phyloP scores from a whole-genome alignment of 1,140 invertebrate species.

The Lycorma delicatula region DNA sequence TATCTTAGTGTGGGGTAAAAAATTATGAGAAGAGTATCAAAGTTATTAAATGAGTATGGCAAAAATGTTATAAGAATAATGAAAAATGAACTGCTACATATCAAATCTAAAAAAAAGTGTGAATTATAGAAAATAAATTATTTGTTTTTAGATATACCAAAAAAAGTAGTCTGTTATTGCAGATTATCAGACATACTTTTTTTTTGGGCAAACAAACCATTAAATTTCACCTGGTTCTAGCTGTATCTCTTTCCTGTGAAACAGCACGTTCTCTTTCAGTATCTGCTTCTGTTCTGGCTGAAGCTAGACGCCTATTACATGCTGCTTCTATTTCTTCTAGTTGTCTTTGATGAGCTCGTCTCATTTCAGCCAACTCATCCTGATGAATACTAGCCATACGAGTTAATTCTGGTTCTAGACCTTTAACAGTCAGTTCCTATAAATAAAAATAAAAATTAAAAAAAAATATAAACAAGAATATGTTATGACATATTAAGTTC shows the following conservation, averaged over 20 bases:
- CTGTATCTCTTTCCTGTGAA: conserved; percentile 39
- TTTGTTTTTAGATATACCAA: too few species aligned
- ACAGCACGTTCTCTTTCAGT: conserved; percentile 43
- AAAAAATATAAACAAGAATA: not conserved
- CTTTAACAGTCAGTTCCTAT: conserved; percentile 61
- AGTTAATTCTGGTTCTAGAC: conserved; percentile 59
- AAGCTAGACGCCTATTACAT: conserved; percentile 41
- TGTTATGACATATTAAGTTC: not conserved
- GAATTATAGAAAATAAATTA: too few species aligned
- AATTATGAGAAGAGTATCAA: too few species aligned
- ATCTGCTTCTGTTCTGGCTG: conserved; percentile 41
- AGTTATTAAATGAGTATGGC: too few species aligned
- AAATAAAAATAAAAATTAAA: too few species aligned
- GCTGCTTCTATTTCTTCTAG: conserved; percentile 47
- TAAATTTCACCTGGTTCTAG: too few species aligned
- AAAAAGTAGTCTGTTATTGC: not conserved
- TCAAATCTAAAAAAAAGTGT: too few species aligned
- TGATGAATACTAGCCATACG: conserved; percentile 53
- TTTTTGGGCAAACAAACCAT: too few species aligned
- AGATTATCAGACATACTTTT: conserved; percentile 15
- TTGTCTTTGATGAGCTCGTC: conserved; percentile 49
- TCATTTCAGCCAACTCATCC: conserved; percentile 48
- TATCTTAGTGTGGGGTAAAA: too few species aligned
- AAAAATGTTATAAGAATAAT: too few species aligned
- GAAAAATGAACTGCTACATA: too few species aligned